These are phyloP conservation scores for Istiophorus platypterus DNA, from an alignment of 2,113 vertebrate genomes.

Conservation along the genomic window DNA sequence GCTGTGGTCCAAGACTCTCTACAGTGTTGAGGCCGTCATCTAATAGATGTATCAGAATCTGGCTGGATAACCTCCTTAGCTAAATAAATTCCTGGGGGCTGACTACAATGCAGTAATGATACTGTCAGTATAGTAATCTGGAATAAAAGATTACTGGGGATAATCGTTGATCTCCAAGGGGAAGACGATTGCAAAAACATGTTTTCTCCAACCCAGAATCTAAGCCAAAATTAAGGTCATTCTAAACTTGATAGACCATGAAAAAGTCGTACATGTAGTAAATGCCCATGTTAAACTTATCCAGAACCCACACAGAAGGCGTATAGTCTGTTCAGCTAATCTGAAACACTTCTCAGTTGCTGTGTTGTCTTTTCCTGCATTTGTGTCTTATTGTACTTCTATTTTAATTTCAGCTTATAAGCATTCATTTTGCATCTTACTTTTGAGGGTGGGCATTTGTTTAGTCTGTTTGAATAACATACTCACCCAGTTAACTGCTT, in stretches of 20 bases:
- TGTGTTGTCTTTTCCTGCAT: too few species aligned
- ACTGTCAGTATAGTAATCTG: constrained; percentile 27
- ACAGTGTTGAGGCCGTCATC: neutral
- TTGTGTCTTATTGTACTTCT: too few species aligned
- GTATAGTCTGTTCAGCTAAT: neutral
- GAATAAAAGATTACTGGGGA: constrained; percentile 21
- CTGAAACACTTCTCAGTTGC: neutral
- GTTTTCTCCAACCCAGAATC: constrained; percentile 38
- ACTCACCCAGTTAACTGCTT: too few species aligned
- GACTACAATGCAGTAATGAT: neutral
- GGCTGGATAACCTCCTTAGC: neutral
- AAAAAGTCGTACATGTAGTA: neutral
- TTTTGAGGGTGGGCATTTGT: too few species aligned
- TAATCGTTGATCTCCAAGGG: constrained; percentile 39
- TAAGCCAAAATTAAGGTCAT: constrained; percentile 8
- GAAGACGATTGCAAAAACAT: constrained; percentile 46
- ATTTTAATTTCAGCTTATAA: neutral
- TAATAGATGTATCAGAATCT: neutral
- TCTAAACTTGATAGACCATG: constrained; percentile 1
- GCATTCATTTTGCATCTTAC: too few species aligned
- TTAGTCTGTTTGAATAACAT: too few species aligned
- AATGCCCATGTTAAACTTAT: neutral
- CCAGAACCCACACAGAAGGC: constrained; percentile 11
- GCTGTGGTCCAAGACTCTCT: neutral
- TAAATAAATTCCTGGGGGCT: neutral